A percentile compares a stretch with the other conserved stretches of the same genome.
phyloP scores from a whole-genome alignment of 1,140 invertebrate genomes.

The Euschistus heros region DNA sequence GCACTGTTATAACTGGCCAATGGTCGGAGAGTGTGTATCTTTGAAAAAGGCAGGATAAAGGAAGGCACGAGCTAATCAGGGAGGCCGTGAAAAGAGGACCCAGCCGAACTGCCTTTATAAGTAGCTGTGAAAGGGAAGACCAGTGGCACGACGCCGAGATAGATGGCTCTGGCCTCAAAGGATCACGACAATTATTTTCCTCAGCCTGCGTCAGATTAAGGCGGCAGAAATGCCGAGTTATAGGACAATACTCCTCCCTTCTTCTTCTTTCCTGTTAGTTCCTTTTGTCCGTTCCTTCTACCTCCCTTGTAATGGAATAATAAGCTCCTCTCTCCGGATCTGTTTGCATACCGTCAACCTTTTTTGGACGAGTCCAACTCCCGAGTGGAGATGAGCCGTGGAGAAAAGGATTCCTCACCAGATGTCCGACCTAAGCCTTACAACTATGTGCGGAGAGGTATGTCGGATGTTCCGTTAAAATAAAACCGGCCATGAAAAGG shows the following conservation, averaged over 20 bases:
- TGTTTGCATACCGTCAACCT: slow-evolving; percentile 9
- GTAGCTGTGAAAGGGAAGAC: background rate
- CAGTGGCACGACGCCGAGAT: background rate
- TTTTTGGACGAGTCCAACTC: slow-evolving; percentile 2
- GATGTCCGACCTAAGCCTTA: background rate
- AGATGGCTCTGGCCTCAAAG: background rate
- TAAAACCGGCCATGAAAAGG: background rate
- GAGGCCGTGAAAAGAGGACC: background rate
- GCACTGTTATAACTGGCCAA: no score
- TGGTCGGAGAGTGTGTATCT: no score
- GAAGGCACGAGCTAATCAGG: slow-evolving; percentile 4
- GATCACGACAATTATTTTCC: slow-evolving; percentile 8
- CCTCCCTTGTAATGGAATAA: slow-evolving; percentile 13
- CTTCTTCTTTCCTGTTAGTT: background rate
- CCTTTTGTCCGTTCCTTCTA: background rate
- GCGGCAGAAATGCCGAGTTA: slow-evolving; percentile 3
- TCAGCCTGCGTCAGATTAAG: slow-evolving; percentile 2
- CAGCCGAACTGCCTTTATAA: background rate
- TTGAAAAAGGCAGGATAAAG: no score
- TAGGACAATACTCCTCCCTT: background rate
- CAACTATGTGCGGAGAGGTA: background rate
- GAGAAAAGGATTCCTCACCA: slow-evolving; percentile 14
- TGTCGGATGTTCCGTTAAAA: slow-evolving; percentile 5
- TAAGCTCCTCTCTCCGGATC: slow-evolving; percentile 2
- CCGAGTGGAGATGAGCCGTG: background rate